A percentile compares a stretch with the other conserved stretches of the same genome.
These are phyloP conservation scores for Horisme vitalbata DNA, from an alignment of 2,888 invertebrate genomes.

Conservation along the genomic window DNA sequence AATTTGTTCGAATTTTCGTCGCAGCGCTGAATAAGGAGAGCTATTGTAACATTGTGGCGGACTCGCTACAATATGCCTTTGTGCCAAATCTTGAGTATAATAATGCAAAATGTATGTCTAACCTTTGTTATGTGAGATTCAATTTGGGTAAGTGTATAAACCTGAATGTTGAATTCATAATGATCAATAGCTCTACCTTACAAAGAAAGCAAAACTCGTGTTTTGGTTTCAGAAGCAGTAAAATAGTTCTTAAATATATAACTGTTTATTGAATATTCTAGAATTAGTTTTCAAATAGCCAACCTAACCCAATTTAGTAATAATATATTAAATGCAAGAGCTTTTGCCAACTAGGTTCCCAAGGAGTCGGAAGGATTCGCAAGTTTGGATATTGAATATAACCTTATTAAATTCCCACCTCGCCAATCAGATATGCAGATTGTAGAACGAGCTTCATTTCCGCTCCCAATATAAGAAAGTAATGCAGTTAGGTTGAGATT, in stretches of 20 bases:
- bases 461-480: constrained; percentile 15
- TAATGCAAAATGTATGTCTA: constrained; percentile 14
- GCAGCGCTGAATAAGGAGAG: constrained; percentile 27
- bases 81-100: constrained; percentile 13
- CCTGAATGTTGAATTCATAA: background rate
- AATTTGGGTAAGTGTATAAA: constrained; percentile 8
- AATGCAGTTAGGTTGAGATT: constrained; percentile 16
- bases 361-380: background rate
- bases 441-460: constrained; percentile 22
- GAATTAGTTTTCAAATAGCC: background rate
- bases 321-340: background rate
- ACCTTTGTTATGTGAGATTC: background rate
- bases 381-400: constrained; percentile 17
- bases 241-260: no score
- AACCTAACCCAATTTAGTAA: no score
- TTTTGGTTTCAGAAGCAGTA: no score
- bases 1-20: constrained; percentile 34
- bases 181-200: no score
- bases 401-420: constrained; percentile 26
- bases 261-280: no score
- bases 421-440: constrained; percentile 33
- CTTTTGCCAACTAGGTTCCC: background rate
- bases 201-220: no score
- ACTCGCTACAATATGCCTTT: constrained; percentile 20
- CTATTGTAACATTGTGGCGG: constrained; percentile 26